A percentile compares a stretch with the other conserved stretches of the same genome.
Conservation (phyloP, 2,888 invertebrate genomes). For the Drymonia ruficornis region DNA sequence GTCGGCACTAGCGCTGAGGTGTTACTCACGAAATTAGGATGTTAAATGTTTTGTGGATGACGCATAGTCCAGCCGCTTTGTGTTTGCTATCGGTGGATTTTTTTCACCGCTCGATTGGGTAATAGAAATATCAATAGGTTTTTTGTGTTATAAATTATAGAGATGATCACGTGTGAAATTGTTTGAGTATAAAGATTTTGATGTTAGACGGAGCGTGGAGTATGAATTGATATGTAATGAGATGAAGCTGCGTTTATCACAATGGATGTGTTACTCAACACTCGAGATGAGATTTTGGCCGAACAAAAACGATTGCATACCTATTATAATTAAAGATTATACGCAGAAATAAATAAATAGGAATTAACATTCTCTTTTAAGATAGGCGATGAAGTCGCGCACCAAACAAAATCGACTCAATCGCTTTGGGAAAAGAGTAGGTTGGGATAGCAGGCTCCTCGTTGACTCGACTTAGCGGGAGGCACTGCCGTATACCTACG, state of each 20-base stretch:
- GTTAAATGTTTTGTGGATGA: constrained; percentile 81
- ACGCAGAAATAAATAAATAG: too few relatives aligned
- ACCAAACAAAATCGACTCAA: too few relatives aligned
- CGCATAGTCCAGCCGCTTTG: constrained; percentile 71
- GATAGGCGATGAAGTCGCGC: too few relatives aligned
- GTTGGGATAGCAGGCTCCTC: too few relatives aligned
- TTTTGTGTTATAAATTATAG: constrained; percentile 58
- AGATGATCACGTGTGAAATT: constrained; percentile 60
- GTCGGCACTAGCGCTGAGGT: constrained; percentile 80
- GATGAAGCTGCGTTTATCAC: not conserved
- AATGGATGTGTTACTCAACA: not conserved
- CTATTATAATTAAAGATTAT: not conserved
- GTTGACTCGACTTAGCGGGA: too few relatives aligned
- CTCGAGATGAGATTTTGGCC: not conserved
- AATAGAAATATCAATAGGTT: constrained; percentile 77
- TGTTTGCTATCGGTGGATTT: constrained; percentile 43
- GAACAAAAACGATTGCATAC: not conserved
- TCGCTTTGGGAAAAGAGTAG: too few relatives aligned
- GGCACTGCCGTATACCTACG: too few relatives aligned
- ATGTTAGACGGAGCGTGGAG: constrained; percentile 2
- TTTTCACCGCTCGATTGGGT: constrained; percentile 46
- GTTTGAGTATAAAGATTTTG: constrained; percentile 24
- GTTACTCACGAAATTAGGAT: constrained; percentile 82
- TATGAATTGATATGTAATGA: constrained; percentile 6
- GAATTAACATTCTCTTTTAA: too few relatives aligned